Conservation (phyloP, 1,140 invertebrate species). For the Lysiphlebus fabarum region DNA sequence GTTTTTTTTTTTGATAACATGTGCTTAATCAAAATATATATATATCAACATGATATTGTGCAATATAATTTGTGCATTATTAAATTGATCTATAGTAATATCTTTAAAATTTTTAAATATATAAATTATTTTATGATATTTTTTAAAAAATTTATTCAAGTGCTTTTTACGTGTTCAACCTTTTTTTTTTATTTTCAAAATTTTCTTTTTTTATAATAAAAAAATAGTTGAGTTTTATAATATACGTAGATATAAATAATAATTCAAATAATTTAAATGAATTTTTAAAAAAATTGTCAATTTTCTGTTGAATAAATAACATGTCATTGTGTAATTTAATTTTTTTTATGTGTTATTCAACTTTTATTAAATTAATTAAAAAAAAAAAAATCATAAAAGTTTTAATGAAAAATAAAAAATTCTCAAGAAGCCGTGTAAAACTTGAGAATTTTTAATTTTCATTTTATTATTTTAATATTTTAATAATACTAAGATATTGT, state of each 20-base stretch:
- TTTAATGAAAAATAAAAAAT: background rate
- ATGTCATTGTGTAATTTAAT: constrained; percentile 23
- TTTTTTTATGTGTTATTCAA: no score
- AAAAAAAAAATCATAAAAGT: background rate
- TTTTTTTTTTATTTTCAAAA: no score
- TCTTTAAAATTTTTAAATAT: background rate
- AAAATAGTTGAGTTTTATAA: no score
- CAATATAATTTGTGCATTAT: constrained; percentile 2
- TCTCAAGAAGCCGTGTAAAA: constrained; percentile 2
- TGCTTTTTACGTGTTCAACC: no score
- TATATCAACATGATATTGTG: background rate
- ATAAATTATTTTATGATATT: background rate
- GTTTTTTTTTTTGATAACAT: no score
- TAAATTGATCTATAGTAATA: no score
- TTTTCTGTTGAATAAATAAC: constrained; percentile 20
- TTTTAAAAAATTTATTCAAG: no score
- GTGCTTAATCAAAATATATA: no score
- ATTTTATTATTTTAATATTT: background rate
- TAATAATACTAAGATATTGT: no score
- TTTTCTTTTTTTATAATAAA: no score
- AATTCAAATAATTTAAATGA: background rate
- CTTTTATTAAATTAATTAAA: background rate
- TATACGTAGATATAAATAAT: no score
- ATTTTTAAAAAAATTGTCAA: constrained; percentile 21
- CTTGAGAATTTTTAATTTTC: background rate